Conservation (phyloP, 2,797 vertebrate genomes). For the Perodicticus potto region DNA sequence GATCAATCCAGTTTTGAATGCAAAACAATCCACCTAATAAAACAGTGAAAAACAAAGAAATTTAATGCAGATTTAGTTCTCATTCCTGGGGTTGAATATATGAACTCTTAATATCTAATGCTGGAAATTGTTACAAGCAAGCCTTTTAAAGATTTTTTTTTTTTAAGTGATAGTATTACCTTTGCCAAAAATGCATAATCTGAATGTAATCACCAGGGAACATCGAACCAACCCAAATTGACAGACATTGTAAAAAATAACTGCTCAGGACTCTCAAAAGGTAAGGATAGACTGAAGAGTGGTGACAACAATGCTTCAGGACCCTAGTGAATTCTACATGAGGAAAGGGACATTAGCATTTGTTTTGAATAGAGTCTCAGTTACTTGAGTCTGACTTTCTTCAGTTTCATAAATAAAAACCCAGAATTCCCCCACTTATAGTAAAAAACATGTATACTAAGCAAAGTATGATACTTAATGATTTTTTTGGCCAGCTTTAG, state of each 20-base stretch:
- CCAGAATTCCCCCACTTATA: neutral
- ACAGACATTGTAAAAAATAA: neutral
- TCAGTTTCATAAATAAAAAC: conserved; percentile 32
- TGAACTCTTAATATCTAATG: neutral
- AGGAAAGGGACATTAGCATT: neutral
- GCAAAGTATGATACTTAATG: neutral
- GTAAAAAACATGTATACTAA: neutral
- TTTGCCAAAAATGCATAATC: conserved; percentile 14
- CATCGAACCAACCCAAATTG: neutral
- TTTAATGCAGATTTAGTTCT: neutral
- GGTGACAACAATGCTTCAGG: neutral
- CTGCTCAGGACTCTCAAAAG: neutral
- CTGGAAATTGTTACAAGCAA: neutral
- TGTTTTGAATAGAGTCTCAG: neutral
- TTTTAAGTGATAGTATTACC: neutral
- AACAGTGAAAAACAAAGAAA: neutral
- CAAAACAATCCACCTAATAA: neutral
- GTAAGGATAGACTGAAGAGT: neutral
- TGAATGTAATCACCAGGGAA: conserved; percentile 5
- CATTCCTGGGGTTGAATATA: neutral
- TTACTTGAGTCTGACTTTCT: conserved; percentile 2
- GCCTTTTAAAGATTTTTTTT: conserved; percentile 17
- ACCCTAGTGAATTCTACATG: neutral
- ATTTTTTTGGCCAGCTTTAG: neutral
- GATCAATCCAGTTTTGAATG: neutral